Conservation (phyloP, 92 coral and sea anemone species). For the Desmophyllum pertusum region DNA sequence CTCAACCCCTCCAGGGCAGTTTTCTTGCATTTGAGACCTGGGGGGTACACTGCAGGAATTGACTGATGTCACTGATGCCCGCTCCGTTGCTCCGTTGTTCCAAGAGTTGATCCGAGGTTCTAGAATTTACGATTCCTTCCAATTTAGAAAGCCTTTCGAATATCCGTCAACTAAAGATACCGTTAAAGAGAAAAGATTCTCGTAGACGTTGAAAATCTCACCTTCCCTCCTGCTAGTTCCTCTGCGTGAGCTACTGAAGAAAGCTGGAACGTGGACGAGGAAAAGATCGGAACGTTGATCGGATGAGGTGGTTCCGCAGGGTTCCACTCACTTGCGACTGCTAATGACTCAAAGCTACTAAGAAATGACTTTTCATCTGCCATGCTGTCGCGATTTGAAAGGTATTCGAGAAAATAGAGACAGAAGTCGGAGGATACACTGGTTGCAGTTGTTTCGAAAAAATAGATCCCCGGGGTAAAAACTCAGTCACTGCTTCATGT, state of each 20-base stretch:
- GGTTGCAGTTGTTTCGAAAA: no score
- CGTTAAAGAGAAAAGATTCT: background rate
- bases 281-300: conserved; percentile 67
- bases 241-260: conserved; percentile 65
- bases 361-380: conserved; percentile 8
- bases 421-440: no score
- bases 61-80: no score
- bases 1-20: no score
- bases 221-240: conserved; percentile 65
- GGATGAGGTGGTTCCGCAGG: conserved; percentile 55
- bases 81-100: no score
- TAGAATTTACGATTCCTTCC: background rate
- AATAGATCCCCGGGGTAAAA: no score
- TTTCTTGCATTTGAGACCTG: no score
- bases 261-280: conserved; percentile 70
- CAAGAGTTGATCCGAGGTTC: no score
- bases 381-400: background rate
- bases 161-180: no score
- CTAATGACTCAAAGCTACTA: conserved; percentile 65
- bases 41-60: no score
- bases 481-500: no score
- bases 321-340: conserved; percentile 64
- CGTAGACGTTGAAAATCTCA: background rate
- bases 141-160: no score
- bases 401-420: background rate